phyloP scores from a whole-genome alignment of 92 coral and sea anemone genomes.

The Epizoanthus scotinus region DNA sequence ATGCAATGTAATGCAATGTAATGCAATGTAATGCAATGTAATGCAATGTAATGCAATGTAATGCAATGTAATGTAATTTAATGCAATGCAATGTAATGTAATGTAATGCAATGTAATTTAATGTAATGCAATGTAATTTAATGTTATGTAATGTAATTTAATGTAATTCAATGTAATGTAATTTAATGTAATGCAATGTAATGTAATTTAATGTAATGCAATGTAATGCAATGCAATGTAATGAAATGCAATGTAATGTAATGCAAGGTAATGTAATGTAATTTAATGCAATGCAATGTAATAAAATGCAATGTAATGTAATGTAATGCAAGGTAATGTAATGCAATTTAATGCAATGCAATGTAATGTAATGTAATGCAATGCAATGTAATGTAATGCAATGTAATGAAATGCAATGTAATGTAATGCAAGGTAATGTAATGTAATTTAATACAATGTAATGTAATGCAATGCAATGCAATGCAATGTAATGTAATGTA shows the following conservation, averaged over 20 bases:
- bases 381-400: not conserved
- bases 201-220: not conserved
- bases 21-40: not conserved
- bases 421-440: no score
- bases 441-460: no score
- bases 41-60: not conserved
- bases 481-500: no score
- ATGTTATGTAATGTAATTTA: not conserved
- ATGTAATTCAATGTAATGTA: not conserved
- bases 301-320: not conserved
- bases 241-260: not conserved
- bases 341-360: no score
- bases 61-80: not conserved
- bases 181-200: not conserved
- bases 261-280: not conserved
- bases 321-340: not conserved
- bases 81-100: not conserved
- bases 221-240: not conserved
- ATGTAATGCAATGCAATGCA: no score
- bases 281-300: not conserved
- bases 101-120: not conserved
- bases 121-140: not conserved
- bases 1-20: not conserved
- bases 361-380: not conserved
- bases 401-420: not conserved